These are phyloP conservation scores for Oreotragus oreotragus DNA, from an alignment of 2,113 vertebrate species.

Conservation along the genomic window DNA sequence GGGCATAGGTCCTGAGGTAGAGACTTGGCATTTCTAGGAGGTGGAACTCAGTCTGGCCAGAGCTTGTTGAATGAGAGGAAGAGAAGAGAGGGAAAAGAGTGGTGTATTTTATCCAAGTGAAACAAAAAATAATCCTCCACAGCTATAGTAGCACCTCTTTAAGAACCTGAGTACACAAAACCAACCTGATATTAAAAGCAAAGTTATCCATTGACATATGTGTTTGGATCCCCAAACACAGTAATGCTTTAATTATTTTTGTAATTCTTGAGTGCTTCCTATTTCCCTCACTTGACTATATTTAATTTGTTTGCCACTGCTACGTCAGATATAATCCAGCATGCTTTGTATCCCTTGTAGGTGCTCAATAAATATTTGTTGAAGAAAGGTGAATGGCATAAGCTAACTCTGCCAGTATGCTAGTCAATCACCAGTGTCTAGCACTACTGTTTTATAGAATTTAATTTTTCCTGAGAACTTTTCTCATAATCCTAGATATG, in stretches of 20 bases:
- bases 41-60: background rate
- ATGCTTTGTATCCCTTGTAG: background rate
- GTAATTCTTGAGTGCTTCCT: background rate
- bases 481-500: background rate
- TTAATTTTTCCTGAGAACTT: background rate
- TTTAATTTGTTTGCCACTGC: background rate
- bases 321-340: background rate
- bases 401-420: background rate
- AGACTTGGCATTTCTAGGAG: background rate
- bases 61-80: background rate
- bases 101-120: background rate
- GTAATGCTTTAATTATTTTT: background rate
- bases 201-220: no score
- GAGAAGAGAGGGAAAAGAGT: background rate
- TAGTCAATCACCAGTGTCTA: background rate
- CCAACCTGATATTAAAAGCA: background rate
- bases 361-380: background rate
- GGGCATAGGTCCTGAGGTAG: background rate
- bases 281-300: background rate
- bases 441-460: background rate
- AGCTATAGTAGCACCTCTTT: background rate
- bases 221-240: background rate
- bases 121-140: background rate
- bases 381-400: background rate
- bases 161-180: background rate